Conservation (phyloP, 2,113 vertebrate species). For the Myotis lucifugus region DNA sequence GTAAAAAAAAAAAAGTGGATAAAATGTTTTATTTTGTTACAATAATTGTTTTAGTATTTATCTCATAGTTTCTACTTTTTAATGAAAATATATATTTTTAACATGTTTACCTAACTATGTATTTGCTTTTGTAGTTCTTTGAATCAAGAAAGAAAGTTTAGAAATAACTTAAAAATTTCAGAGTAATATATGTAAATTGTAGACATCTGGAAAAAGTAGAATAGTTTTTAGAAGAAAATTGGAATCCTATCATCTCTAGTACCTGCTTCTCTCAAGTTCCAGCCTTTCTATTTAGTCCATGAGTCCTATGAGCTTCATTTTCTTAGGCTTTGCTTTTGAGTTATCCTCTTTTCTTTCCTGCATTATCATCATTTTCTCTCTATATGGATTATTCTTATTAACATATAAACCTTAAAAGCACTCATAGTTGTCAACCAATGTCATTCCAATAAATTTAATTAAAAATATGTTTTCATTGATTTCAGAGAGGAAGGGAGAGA, state of each 20-base stretch:
- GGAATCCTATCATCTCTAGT: background rate
- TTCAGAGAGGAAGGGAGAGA: no score
- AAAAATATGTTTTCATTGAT: no score
- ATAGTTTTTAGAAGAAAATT: constrained; percentile 9
- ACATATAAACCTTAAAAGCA: background rate
- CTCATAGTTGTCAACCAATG: background rate
- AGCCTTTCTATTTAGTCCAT: background rate
- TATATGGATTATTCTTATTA: background rate
- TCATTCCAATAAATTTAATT: no score
- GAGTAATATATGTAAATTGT: background rate
- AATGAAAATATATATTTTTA: constrained; percentile 17
- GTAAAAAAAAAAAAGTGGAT: constrained; percentile 36
- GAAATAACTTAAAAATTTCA: background rate
- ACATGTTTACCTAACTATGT: background rate
- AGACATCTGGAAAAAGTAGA: background rate
- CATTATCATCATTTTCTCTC: background rate
- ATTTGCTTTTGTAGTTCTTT: constrained; percentile 19
- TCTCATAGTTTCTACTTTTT: constrained; percentile 14
- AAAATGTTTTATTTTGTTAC: constrained; percentile 35
- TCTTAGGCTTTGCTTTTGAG: background rate
- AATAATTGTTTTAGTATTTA: background rate
- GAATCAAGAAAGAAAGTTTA: constrained; percentile 27
- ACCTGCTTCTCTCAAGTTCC: background rate
- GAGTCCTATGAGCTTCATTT: background rate
- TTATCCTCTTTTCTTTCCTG: constrained; percentile 11